Evolutionary conservation across 2,888 invertebrate genomes (phyloP).

Genomic region (Drymonia ruficornis): DNA sequence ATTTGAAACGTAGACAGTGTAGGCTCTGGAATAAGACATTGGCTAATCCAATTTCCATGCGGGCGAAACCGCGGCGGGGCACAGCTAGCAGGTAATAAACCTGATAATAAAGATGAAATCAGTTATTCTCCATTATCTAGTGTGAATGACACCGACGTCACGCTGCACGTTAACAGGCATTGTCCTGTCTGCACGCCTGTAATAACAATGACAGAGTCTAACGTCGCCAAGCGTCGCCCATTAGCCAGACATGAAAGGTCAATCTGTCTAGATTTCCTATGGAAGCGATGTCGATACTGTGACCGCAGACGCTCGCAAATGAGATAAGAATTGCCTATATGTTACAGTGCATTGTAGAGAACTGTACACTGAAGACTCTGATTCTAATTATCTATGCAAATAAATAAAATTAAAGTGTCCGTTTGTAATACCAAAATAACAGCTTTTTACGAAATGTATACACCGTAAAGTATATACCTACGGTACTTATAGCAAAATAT

Average conservation of each 20-base stretch:
- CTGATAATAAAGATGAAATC: neutral
- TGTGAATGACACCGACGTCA: neutral
- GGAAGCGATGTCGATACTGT: neutral
- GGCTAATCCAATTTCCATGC: too few relatives aligned
- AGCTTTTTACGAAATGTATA: too few relatives aligned
- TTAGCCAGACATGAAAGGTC: slow-evolving; percentile 45
- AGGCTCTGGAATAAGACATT: too few relatives aligned
- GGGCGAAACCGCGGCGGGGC: too few relatives aligned
- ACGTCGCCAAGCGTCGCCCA: slow-evolving; percentile 22
- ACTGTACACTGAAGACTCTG: too few relatives aligned
- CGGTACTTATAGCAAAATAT: too few relatives aligned
- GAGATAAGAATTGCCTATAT: neutral
- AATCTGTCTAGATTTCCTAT: slow-evolving; percentile 25
- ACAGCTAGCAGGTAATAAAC: too few relatives aligned
- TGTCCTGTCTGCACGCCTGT: slow-evolving; percentile 22
- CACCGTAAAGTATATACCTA: too few relatives aligned
- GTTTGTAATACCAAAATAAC: too few relatives aligned
- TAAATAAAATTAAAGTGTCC: too few relatives aligned
- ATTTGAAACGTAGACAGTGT: too few relatives aligned
- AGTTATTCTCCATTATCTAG: neutral
- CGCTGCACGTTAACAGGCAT: slow-evolving; percentile 2
- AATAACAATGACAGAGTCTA: slow-evolving; percentile 36
- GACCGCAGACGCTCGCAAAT: neutral
- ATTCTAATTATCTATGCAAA: too few relatives aligned
- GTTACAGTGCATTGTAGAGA: neutral